phyloP scores from a whole-genome alignment of 2,113 vertebrate genomes.

The Thalassoma bifasciatum region DNA sequence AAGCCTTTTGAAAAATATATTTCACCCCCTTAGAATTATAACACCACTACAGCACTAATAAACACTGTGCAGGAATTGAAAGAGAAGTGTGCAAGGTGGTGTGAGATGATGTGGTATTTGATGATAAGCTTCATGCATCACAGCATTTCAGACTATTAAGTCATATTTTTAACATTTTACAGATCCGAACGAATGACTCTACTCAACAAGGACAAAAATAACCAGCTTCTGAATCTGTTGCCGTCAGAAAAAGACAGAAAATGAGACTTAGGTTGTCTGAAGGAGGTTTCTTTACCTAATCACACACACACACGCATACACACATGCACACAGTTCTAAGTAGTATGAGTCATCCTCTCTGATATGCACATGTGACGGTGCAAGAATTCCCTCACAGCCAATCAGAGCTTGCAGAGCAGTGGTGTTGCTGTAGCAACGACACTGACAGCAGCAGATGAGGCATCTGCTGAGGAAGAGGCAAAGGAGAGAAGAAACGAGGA shows the following conservation, averaged over 20 bases:
- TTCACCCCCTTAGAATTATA: no score
- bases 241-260: background rate
- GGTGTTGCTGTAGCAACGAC: slow-evolving; percentile 76
- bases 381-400: slow-evolving; percentile 69
- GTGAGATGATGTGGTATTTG: background rate
- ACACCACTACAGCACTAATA: no score
- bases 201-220: background rate
- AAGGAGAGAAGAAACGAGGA: slow-evolving; percentile 8
- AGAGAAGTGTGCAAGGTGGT: background rate
- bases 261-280: background rate
- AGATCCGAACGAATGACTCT: background rate
- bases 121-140: background rate
- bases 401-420: slow-evolving; percentile 48
- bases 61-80: no score
- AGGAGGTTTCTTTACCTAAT: slow-evolving; percentile 2
- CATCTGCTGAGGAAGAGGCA: slow-evolving; percentile 36
- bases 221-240: slow-evolving; percentile 1
- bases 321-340: slow-evolving; percentile 15
- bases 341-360: slow-evolving; percentile 69
- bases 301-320: slow-evolving; percentile 24
- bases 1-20: no score
- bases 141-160: no score
- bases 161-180: slow-evolving; percentile 11
- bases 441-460: slow-evolving; percentile 76
- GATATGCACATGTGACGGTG: slow-evolving; percentile 66